Conservation (phyloP, 1,140 invertebrate species). For the Drosophila suzukii region DNA sequence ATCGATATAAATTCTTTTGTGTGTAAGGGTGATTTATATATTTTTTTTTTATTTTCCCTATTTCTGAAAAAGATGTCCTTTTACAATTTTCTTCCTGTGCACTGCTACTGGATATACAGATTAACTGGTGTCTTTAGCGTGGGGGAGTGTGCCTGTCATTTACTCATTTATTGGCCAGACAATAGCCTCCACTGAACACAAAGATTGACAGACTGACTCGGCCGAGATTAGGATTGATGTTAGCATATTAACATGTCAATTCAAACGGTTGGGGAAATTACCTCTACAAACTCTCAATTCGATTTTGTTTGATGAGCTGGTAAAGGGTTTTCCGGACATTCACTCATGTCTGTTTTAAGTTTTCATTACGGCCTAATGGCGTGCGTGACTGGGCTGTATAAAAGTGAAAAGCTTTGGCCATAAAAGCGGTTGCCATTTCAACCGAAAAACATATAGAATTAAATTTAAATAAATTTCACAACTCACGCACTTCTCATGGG, state of each 20-base stretch:
- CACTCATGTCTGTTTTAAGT: slow-evolving; percentile 27
- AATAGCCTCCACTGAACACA: slow-evolving; percentile 34
- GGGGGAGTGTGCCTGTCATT: slow-evolving; percentile 35
- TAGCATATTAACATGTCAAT: slow-evolving; percentile 67
- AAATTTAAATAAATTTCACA: slow-evolving; percentile 81
- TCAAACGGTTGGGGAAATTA: slow-evolving; percentile 17
- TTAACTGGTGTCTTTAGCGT: slow-evolving; percentile 11
- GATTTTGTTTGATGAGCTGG: slow-evolving; percentile 2
- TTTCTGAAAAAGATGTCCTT: background rate
- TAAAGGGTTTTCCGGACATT: slow-evolving; percentile 13
- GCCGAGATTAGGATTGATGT: slow-evolving; percentile 68
- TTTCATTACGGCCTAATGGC: slow-evolving; percentile 27
- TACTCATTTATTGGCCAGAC: slow-evolving; percentile 69
- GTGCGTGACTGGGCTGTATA: slow-evolving; percentile 60
- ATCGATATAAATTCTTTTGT: no score
- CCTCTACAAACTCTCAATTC: slow-evolving; percentile 5
- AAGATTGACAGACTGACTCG: slow-evolving; percentile 43
- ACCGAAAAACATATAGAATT: slow-evolving; percentile 62
- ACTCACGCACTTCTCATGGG: slow-evolving; percentile 61
- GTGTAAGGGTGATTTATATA: no score
- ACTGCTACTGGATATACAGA: slow-evolving; percentile 7
- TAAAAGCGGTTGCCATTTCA: slow-evolving; percentile 34
- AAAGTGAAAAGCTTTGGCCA: slow-evolving; percentile 55
- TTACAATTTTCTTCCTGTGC: background rate
- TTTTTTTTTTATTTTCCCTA: no score